These are phyloP conservation scores for Scaptomyza tumidula DNA, from an alignment of 2,888 invertebrate species.

Conservation along the genomic window DNA sequence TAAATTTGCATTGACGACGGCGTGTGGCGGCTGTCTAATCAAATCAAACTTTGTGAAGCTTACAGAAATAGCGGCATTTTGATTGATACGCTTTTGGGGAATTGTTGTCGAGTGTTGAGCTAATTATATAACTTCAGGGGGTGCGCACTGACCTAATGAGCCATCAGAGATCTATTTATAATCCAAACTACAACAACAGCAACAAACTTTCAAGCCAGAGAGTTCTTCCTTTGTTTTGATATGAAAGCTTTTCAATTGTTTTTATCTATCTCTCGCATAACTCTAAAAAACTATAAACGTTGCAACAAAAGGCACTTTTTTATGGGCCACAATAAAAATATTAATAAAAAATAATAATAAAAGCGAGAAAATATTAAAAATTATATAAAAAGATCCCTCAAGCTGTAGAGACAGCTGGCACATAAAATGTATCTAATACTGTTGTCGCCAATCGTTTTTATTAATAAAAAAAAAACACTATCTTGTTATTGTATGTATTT, in stretches of 20 bases:
- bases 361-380: slow-evolving; percentile 26
- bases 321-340: slow-evolving; percentile 38
- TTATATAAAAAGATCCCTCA: slow-evolving; percentile 29
- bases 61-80: slow-evolving; percentile 70
- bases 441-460: slow-evolving; percentile 17
- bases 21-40: slow-evolving; percentile 76
- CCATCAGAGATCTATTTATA: slow-evolving; percentile 55
- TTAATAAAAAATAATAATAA: slow-evolving; percentile 36
- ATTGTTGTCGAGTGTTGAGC: slow-evolving; percentile 20
- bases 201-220: slow-evolving; percentile 43
- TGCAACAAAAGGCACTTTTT: slow-evolving; percentile 39
- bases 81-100: slow-evolving; percentile 56
- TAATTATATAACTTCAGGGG: slow-evolving; percentile 68
- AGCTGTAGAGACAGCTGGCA: slow-evolving; percentile 22
- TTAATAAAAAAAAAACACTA: slow-evolving; percentile 74
- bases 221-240: slow-evolving; percentile 16
- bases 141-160: slow-evolving; percentile 69
- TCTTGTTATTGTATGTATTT: slow-evolving; percentile 58
- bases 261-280: neutral
- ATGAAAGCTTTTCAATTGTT: slow-evolving; percentile 18
- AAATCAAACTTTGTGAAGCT: slow-evolving; percentile 64
- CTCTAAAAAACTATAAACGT: neutral
- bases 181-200: slow-evolving; percentile 3
- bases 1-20: slow-evolving; percentile 61
- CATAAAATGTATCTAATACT: slow-evolving; percentile 42